Conservation (phyloP, 2,888 invertebrate genomes). For the Pristionchus japonicus region DNA sequence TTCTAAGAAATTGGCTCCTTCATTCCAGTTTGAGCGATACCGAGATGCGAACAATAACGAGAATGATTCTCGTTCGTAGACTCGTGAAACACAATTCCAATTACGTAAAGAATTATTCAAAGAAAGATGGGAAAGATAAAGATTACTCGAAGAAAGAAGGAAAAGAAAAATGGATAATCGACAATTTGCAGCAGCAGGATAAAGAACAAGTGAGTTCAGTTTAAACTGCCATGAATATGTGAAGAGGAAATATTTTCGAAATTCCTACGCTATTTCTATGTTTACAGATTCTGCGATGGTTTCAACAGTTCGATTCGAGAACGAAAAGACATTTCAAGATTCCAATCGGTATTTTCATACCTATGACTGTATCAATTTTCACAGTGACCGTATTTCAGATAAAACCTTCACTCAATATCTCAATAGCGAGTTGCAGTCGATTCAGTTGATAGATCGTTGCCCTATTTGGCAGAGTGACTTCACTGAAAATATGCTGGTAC, state of each 20-base stretch:
- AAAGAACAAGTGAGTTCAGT: neutral
- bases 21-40: neutral
- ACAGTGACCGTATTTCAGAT: too few relatives aligned
- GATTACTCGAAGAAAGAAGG: neutral
- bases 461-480: neutral
- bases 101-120: too few relatives aligned
- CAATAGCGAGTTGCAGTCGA: neutral
- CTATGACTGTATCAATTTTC: neutral
- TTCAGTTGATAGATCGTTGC: neutral
- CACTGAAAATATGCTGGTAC: neutral
- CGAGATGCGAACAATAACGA: neutral
- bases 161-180: neutral
- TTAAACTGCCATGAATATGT: too few relatives aligned
- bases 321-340: neutral
- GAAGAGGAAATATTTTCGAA: too few relatives aligned
- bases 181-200: neutral
- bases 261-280: neutral
- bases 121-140: neutral
- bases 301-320: neutral
- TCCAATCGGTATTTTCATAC: neutral
- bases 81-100: too few relatives aligned
- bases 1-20: neutral
- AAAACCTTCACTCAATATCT: slow-evolving; percentile 7
- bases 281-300: neutral
- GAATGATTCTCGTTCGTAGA: neutral